Conservation (phyloP, 1,140 invertebrate species). For the Temnothorax longispinosus region DNA sequence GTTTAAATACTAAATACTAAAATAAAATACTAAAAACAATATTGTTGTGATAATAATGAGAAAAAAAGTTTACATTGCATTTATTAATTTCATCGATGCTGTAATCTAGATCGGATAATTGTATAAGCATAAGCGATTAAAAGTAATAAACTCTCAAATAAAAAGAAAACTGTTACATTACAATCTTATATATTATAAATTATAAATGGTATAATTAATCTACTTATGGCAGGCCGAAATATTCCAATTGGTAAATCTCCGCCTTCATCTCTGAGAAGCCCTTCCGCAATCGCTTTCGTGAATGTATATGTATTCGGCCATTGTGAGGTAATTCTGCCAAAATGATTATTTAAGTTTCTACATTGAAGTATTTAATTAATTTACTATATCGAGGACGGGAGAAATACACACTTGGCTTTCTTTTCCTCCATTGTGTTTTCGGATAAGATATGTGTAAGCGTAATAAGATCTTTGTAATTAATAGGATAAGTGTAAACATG, state of each 20-base stretch:
- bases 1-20: too few species aligned
- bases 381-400: slow-evolving; percentile 7
- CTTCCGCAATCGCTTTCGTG: slow-evolving; percentile 91
- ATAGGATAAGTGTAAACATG: slow-evolving; percentile 90
- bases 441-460: slow-evolving; percentile 85
- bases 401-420: slow-evolving; percentile 85
- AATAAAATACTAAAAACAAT: too few species aligned
- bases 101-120: too few species aligned
- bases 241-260: slow-evolving; percentile 89
- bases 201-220: background rate
- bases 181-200: background rate
- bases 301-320: slow-evolving; percentile 92
- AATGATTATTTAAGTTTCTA: slow-evolving; percentile 29
- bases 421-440: slow-evolving; percentile 85
- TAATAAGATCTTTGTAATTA: slow-evolving; percentile 88
- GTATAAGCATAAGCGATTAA: too few species aligned
- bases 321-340: slow-evolving; percentile 87
- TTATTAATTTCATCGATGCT: too few species aligned
- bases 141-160: too few species aligned
- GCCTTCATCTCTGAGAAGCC: slow-evolving; percentile 86
- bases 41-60: too few species aligned
- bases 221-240: slow-evolving; percentile 89
- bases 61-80: too few species aligned
- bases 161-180: background rate
- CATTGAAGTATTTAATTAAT: background rate